Percentiles rank a stretch among this genome's conserved stretches.
These are phyloP conservation scores for Prorops nasuta DNA, from an alignment of 1,140 invertebrate species.

Conservation along the genomic window DNA sequence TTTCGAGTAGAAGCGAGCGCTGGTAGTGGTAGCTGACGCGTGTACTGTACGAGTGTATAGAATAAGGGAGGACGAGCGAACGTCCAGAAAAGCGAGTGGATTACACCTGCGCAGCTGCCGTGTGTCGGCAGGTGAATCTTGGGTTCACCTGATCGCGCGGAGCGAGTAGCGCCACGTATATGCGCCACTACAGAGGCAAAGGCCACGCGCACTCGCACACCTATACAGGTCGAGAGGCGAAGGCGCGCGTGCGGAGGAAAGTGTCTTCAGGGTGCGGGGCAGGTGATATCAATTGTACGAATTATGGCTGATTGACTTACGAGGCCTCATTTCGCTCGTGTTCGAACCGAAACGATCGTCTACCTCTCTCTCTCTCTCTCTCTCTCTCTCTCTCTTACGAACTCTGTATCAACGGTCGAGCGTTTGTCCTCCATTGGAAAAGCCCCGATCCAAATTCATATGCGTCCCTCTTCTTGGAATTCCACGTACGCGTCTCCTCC, in stretches of 20 bases:
- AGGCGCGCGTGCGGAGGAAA: conserved; percentile 27
- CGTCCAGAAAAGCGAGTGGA: conserved; percentile 45
- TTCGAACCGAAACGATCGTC: conserved; percentile 9
- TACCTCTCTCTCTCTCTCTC: neutral
- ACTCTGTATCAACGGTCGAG: neutral
- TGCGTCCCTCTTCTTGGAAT: too few species aligned
- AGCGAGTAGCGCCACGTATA: conserved; percentile 21
- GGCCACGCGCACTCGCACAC: conserved; percentile 11
- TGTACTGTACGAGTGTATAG: too few species aligned
- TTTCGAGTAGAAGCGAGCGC: too few species aligned
- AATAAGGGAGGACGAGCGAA: too few species aligned
- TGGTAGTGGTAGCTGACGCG: too few species aligned
- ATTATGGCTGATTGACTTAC: conserved; percentile 44
- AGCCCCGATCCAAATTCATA: too few species aligned
- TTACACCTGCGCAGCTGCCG: conserved; percentile 55
- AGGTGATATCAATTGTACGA: conserved; percentile 53
- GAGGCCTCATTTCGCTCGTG: conserved; percentile 6
- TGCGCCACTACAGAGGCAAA: too few species aligned
- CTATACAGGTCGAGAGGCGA: conserved; percentile 4
- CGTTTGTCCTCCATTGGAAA: too few species aligned
- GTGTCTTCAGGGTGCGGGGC: conserved; percentile 34
- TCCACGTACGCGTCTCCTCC: too few species aligned
- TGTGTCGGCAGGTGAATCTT: conserved; percentile 51
- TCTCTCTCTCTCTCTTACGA: neutral
- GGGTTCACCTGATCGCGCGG: conserved; percentile 47